Conservation (phyloP, 2,888 invertebrate genomes). For the Epinotia nisella region DNA sequence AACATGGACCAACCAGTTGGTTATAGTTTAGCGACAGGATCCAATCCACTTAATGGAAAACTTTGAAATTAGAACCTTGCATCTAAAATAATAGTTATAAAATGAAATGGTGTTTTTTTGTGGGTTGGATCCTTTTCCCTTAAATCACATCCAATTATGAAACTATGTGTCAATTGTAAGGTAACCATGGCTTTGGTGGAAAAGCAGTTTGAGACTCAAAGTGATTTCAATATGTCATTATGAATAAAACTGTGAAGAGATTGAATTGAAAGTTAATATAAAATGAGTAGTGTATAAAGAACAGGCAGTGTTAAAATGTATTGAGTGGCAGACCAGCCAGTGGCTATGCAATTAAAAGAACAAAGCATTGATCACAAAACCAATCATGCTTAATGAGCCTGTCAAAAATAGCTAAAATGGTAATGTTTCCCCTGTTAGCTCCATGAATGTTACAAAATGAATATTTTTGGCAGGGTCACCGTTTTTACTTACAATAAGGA, state of each 20-base stretch:
- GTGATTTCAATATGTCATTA: neutral
- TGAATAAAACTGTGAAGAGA: neutral
- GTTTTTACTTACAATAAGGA: conserved; percentile 59
- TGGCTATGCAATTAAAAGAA: conserved; percentile 23
- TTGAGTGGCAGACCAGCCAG: neutral
- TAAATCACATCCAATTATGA: neutral
- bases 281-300: neutral
- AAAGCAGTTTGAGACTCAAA: neutral
- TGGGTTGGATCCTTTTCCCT: neutral
- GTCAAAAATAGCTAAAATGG: conserved; percentile 55
- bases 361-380: conserved; percentile 47
- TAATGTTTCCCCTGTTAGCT: conserved; percentile 20
- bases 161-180: neutral
- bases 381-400: conserved; percentile 50
- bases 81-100: too few species aligned
- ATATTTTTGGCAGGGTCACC: conserved; percentile 63
- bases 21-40: too few species aligned
- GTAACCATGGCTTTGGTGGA: neutral
- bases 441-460: conserved; percentile 23
- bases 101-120: neutral
- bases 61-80: too few species aligned
- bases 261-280: neutral
- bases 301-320: conserved; percentile 22
- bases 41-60: too few species aligned
- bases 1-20: too few species aligned